A percentile compares a stretch with the other conserved stretches of the same genome.
Conservation (phyloP, 2,888 invertebrate genomes). For the Stomorhina lunata region DNA sequence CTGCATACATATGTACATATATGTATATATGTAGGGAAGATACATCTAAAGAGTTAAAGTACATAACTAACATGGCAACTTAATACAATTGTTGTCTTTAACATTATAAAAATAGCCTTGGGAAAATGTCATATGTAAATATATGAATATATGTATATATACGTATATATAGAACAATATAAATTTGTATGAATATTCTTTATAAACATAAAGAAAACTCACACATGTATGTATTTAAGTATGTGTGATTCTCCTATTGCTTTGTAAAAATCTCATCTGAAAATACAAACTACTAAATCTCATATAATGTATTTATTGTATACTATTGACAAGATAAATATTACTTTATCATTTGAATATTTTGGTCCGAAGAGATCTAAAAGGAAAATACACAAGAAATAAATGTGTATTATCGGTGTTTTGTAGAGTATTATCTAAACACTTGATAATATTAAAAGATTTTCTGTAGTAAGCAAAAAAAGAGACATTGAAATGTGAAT, state of each 20-base stretch:
- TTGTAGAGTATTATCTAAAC: conserved; percentile 28
- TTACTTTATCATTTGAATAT: not conserved
- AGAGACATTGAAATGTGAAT: not conserved
- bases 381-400: not conserved
- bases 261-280: too few relatives aligned
- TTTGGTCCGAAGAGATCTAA: not conserved
- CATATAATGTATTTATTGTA: not conserved
- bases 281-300: not conserved
- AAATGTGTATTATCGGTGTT: conserved; percentile 25
- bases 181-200: too few relatives aligned
- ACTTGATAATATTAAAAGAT: conserved; percentile 32
- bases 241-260: too few relatives aligned
- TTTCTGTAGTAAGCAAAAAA: not conserved
- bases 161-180: not conserved
- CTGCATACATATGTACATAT: not conserved
- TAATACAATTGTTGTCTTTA: not conserved
- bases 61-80: not conserved
- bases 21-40: not conserved
- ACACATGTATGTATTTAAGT: too few relatives aligned
- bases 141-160: too few relatives aligned
- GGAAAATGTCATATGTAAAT: not conserved
- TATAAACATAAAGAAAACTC: too few relatives aligned
- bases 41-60: not conserved
- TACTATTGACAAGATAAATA: conserved; percentile 2
- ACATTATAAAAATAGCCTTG: conserved; percentile 13